Evolutionary conservation across 2,113 vertebrate species (phyloP).

Genomic region (Notothenia coriiceps): DNA sequence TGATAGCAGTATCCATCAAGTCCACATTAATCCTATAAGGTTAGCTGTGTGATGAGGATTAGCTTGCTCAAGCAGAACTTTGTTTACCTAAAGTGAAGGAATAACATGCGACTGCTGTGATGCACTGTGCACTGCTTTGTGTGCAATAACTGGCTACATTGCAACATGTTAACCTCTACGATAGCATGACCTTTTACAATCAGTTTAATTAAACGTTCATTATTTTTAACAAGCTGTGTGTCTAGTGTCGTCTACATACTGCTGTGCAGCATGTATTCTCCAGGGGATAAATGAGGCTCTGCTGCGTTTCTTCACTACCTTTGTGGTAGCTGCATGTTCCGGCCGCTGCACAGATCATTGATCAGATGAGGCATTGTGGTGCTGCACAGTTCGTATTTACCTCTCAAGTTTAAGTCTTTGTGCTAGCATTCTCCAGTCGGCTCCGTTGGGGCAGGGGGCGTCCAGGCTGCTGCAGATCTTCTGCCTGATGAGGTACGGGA

Average conservation of each 20-base stretch:
- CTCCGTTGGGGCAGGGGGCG: slow-evolving; percentile 89
- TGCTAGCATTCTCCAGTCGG: slow-evolving; percentile 96
- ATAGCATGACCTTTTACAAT: slow-evolving; percentile 13
- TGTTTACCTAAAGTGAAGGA: slow-evolving; percentile 62
- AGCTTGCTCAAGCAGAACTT: slow-evolving; percentile 55
- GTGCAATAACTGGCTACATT: not conserved
- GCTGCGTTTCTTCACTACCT: slow-evolving; percentile 24
- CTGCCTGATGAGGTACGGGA: slow-evolving; percentile 99
- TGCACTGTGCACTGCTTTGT: slow-evolving; percentile 21
- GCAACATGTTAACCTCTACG: not conserved
- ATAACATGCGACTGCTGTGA: slow-evolving; percentile 25
- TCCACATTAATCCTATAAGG: slow-evolving; percentile 70
- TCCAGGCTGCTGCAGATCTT: slow-evolving; percentile 99
- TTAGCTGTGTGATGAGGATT: slow-evolving; percentile 63
- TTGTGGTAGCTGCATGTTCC: slow-evolving; percentile 17
- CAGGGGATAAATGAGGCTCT: slow-evolving; percentile 21
- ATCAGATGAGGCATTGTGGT: slow-evolving; percentile 31
- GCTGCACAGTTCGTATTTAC: slow-evolving; percentile 70
- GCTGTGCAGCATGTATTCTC: slow-evolving; percentile 9
- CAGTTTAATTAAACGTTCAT: slow-evolving; percentile 24
- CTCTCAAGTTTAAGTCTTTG: slow-evolving; percentile 98
- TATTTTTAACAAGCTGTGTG: slow-evolving; percentile 31
- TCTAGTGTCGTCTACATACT: not conserved
- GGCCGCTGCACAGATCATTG: slow-evolving; percentile 6
- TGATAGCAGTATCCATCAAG: slow-evolving; percentile 72